phyloP scores from a whole-genome alignment of 64 coral and sea anemone genomes.

The Montipora efflorescens region DNA sequence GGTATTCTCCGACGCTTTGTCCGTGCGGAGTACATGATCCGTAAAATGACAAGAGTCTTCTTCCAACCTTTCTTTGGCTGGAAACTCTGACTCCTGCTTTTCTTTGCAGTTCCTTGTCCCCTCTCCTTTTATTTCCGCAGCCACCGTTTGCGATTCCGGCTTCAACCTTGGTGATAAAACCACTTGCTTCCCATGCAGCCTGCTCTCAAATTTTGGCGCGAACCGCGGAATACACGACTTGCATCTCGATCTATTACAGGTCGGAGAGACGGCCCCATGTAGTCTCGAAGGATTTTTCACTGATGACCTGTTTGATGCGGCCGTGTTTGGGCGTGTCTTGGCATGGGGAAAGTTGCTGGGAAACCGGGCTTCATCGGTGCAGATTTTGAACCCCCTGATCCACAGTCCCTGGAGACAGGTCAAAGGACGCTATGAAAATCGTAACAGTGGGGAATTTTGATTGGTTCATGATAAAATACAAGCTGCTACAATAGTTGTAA shows the following conservation, averaged over 20 bases:
- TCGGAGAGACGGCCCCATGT: not conserved
- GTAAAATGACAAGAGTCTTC: not conserved
- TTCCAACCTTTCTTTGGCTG: not conserved
- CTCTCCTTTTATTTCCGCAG: not conserved
- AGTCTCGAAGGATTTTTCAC: not conserved
- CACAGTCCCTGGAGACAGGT: not conserved
- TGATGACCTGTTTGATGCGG: not conserved
- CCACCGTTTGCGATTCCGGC: not conserved
- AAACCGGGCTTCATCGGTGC: not conserved
- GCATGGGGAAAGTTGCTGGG: not conserved
- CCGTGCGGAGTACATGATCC: not conserved
- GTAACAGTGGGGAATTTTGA: not conserved
- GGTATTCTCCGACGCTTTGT: not conserved
- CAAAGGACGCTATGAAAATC: not conserved
- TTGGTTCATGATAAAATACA: too few species aligned
- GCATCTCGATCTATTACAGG: conserved; percentile 18
- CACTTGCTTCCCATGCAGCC: not conserved
- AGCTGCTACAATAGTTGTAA: too few species aligned
- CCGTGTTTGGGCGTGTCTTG: conserved; percentile 26
- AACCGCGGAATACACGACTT: conserved; percentile 33
- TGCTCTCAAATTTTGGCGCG: not conserved
- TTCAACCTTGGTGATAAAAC: conserved; percentile 1
- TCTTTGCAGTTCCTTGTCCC: not conserved
- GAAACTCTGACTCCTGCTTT: not conserved
- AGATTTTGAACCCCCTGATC: not conserved